phyloP scores from a whole-genome alignment of 2,797 vertebrate genomes.

The Poeciliopsis paucimaculata region DNA sequence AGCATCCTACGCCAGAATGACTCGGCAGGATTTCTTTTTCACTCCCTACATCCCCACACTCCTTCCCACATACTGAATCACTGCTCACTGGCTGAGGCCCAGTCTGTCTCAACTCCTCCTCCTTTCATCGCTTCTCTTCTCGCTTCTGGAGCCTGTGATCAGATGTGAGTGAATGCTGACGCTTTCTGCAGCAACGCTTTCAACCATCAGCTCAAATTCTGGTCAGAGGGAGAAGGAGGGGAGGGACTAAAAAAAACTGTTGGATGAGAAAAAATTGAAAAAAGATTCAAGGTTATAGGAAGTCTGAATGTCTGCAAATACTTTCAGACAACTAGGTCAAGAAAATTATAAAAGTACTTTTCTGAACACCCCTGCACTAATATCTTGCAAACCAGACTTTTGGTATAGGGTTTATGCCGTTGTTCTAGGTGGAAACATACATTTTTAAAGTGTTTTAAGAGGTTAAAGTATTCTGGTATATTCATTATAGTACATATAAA shows the following conservation, averaged over 20 bases:
- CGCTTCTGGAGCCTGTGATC: conserved; percentile 52
- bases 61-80: conserved; percentile 76
- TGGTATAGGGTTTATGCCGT: neutral
- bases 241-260: neutral
- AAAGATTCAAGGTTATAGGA: neutral
- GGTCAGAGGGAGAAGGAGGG: conserved; percentile 20
- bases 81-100: conserved; percentile 71
- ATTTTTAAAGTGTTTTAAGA: neutral
- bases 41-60: conserved; percentile 65
- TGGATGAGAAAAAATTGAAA: conserved; percentile 29
- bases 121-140: conserved; percentile 51
- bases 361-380: neutral
- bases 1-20: conserved; percentile 77
- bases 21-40: conserved; percentile 74
- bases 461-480: neutral
- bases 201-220: conserved; percentile 59
- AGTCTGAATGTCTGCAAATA: neutral
- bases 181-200: conserved; percentile 66
- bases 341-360: neutral
- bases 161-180: conserved; percentile 64
- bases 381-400: neutral
- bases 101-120: conserved; percentile 69
- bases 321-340: neutral
- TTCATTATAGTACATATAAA: neutral
- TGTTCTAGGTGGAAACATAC: neutral